A percentile compares a stretch with the other conserved stretches of the same genome.
phyloP scores from a whole-genome alignment of 2,888 invertebrate species.

The Resseliella maxima region DNA sequence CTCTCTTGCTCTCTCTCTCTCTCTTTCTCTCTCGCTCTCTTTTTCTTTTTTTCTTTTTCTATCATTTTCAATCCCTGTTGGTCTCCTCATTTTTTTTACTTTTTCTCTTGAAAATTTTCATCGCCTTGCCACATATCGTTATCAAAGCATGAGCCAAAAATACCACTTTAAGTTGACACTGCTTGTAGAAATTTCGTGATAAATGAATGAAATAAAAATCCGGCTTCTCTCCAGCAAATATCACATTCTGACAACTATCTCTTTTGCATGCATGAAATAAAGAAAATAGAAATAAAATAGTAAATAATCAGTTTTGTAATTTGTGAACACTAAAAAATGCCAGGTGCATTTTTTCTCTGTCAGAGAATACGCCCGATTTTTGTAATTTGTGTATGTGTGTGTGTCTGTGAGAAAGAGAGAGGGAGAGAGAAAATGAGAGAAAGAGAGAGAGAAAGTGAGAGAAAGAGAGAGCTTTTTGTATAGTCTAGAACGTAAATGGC shows the following conservation, averaged over 20 bases:
- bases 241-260: not conserved
- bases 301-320: conserved; percentile 24
- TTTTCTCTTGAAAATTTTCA: not conserved
- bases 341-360: conserved; percentile 5
- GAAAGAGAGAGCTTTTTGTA: not conserved
- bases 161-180: not conserved
- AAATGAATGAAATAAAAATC: not conserved
- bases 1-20: not conserved
- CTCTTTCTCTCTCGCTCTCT: not conserved
- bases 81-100: not conserved
- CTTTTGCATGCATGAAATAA: not conserved
- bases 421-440: not conserved
- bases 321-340: conserved; percentile 11
- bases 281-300: not conserved
- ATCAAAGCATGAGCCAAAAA: not conserved
- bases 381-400: not conserved
- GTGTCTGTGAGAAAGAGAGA: not conserved
- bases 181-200: not conserved
- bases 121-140: not conserved
- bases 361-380: not conserved
- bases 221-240: not conserved
- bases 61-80: no score
- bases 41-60: not conserved
- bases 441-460: not conserved
- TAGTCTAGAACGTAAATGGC: no score